phyloP scores from a whole-genome alignment of 2,797 vertebrate genomes.

The Bufotes viridis region DNA sequence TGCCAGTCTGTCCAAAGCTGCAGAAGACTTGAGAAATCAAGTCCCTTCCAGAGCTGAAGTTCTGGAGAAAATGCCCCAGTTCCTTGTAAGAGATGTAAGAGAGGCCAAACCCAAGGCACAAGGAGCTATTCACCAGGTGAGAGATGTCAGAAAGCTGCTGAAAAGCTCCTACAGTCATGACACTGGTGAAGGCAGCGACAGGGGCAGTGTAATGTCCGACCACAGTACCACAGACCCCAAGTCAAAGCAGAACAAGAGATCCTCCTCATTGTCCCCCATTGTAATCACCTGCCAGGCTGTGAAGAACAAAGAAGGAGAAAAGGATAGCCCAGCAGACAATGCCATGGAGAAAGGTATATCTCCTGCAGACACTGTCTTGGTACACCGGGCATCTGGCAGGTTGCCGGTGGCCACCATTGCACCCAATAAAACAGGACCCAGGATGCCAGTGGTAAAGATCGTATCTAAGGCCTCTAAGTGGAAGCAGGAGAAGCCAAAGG shows the following conservation, averaged over 20 bases:
- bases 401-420: conserved; percentile 74
- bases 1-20: conserved; percentile 70
- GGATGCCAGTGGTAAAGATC: conserved; percentile 77
- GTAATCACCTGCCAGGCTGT: conserved; percentile 93
- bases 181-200: conserved; percentile 81
- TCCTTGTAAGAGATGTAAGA: conserved; percentile 88
- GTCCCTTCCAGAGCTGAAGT: conserved; percentile 77
- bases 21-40: conserved; percentile 76
- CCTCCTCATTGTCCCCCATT: conserved; percentile 80
- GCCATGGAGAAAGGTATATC: conserved; percentile 62
- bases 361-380: conserved; percentile 75
- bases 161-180: conserved; percentile 89
- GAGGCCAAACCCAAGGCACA: conserved; percentile 86
- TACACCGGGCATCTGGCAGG: conserved; percentile 75
- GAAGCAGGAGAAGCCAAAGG: conserved; percentile 75
- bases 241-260: conserved; percentile 69
- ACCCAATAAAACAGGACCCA: conserved; percentile 76
- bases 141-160: conserved; percentile 94
- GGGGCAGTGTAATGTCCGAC: conserved; percentile 73
- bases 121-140: conserved; percentile 90
- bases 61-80: conserved; percentile 86
- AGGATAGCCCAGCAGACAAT: conserved; percentile 56
- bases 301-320: conserved; percentile 75
- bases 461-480: conserved; percentile 80
- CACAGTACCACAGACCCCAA: conserved; percentile 75